phyloP scores from a whole-genome alignment of 2,797 vertebrate genomes.

The Bradypus variegatus region DNA sequence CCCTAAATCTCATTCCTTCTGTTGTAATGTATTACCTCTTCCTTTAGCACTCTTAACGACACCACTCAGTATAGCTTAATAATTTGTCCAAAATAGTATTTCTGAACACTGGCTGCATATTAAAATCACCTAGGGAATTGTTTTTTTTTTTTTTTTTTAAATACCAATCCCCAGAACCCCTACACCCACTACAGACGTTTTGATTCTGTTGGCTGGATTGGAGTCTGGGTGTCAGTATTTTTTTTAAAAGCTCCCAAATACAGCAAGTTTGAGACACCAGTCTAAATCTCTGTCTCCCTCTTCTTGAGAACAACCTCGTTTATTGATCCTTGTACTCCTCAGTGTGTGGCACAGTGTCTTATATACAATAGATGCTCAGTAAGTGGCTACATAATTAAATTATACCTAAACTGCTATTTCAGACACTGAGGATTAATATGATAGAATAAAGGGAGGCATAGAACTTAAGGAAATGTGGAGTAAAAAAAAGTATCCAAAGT shows the following conservation, averaged over 20 bases:
- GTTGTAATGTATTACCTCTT: no score
- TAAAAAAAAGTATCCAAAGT: neutral
- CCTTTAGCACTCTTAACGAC: no score
- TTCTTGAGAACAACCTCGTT: neutral
- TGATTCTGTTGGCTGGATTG: neutral
- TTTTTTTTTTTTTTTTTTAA: neutral
- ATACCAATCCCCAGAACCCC: no score
- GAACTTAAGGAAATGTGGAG: neutral
- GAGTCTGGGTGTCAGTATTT: no score
- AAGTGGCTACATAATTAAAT: neutral
- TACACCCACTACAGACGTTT: no score
- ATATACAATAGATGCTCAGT: neutral
- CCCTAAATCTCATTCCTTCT: neutral
- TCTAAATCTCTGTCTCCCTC: neutral
- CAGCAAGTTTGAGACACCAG: neutral
- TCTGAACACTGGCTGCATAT: neutral
- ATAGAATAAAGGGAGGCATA: neutral
- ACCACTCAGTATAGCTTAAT: neutral
- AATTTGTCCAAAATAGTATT: neutral
- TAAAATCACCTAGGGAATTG: neutral
- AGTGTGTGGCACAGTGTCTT: neutral
- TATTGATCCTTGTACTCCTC: neutral
- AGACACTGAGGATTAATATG: neutral
- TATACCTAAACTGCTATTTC: neutral
- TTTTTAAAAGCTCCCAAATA: neutral